A percentile compares a stretch with the other conserved stretches of the same genome.
These are phyloP conservation scores for Coenobita brevimanus DNA, from an alignment of 1,140 invertebrate genomes.

Conservation along the genomic window DNA sequence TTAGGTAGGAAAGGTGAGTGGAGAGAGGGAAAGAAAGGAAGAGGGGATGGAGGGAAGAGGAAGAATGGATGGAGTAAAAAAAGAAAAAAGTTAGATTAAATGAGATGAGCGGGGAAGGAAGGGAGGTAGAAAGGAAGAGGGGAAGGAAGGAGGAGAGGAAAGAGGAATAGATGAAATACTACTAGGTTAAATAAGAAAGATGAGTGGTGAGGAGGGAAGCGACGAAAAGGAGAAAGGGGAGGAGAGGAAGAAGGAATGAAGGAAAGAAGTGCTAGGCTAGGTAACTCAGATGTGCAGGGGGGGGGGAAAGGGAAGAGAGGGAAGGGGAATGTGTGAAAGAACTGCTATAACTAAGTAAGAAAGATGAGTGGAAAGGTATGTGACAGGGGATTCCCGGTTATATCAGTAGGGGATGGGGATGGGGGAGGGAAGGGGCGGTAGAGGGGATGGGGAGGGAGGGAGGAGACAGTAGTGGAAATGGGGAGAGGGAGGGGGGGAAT, in stretches of 20 bases:
- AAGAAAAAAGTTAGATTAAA: background rate
- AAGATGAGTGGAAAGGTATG: too few relatives aligned
- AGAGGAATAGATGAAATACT: background rate
- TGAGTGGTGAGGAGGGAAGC: background rate
- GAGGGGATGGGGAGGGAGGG: too few relatives aligned
- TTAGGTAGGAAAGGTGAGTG: too few relatives aligned
- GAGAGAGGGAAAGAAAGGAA: too few relatives aligned
- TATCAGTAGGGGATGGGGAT: too few relatives aligned
- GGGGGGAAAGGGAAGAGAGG: constrained; percentile 1
- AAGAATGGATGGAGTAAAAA: background rate
- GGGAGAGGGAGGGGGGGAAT: too few relatives aligned
- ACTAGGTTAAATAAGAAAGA: background rate
- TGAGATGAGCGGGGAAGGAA: background rate
- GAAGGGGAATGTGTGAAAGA: background rate
- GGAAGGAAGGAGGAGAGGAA: background rate
- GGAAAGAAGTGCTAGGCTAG: background rate
- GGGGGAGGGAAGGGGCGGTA: too few relatives aligned
- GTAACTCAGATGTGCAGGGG: background rate
- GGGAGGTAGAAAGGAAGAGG: background rate
- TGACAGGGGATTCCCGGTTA: too few relatives aligned
- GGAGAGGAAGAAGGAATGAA: background rate
- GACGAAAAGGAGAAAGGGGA: background rate
- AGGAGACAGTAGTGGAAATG: too few relatives aligned
- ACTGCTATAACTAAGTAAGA: too few relatives aligned
- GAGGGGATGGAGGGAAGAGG: background rate